Evolutionary conservation across 2,888 invertebrate genomes (phyloP), one percentile per base, ranked within the genome.

Genomic region (Mesoligia furuncula): DNA sequence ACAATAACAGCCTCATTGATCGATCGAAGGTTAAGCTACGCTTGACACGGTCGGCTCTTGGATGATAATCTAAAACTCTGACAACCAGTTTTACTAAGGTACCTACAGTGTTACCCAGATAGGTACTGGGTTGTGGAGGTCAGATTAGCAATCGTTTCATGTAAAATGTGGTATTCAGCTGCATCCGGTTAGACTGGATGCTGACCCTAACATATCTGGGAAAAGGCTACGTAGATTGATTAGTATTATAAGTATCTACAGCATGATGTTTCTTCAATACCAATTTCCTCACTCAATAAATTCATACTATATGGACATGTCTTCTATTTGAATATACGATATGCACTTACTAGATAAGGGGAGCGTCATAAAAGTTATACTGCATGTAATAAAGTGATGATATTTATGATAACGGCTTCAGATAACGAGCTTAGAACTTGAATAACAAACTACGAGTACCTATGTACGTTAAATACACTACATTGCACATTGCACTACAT

Each of bases 341-440:
- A 71, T 79, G 62, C 74, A 74, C 27, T 75, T 68, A 72, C 54
- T 31, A 11, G 51, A 68, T 70, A 70, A 59, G 57, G 64, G 45
- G 31, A 73, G 36, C 5, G 48, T 57, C 57, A 64, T 84, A 83
- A 84, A 83, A 73, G 54, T 68, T 77, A 20, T 51, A 75, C 36
- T 68, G 77, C 75, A 79, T 24, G 62, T 64, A 64, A 67, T 73
- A 83, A 84, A 80, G 15, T 27, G 54, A 31, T 48, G 31, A 54
- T 67, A 74, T 77, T 73, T 73, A 80, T 80, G 66, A 48, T 61
- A 71, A 45, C 45, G 15, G 15, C 45, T 45, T 45, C 45, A 45
- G 45, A 45, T 45, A 45, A 77, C 45, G 67, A 67, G 70, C 62
- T 64, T n/a, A 45, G 66, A n/a, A 48, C 45, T 62, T 31, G 36